Conservation (phyloP, 2,888 invertebrate species). For the Cecidostiba fungosa region DNA sequence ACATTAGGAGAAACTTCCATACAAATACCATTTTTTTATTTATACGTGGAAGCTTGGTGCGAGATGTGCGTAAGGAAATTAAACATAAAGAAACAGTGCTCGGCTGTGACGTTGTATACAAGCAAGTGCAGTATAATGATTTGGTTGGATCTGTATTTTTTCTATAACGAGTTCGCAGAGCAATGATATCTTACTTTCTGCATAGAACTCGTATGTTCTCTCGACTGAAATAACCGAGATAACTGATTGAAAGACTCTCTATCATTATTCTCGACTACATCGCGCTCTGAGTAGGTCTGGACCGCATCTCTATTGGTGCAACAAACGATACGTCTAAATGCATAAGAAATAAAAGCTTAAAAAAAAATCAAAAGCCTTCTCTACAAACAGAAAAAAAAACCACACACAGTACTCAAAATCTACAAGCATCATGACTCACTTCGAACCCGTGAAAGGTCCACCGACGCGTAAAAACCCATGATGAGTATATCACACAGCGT, state of each 20-base stretch:
- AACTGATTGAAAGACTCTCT: neutral
- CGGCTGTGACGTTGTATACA: conserved; percentile 16
- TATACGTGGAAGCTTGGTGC: conserved; percentile 60
- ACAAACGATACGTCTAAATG: no score
- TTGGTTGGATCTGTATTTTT: neutral
- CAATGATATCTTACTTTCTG: conserved; percentile 59
- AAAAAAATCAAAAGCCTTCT: neutral
- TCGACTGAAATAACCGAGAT: neutral
- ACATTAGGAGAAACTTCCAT: conserved; percentile 58
- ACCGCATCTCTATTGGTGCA: no score
- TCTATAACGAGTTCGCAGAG: conserved; percentile 52
- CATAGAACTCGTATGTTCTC: conserved; percentile 11
- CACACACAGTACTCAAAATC: neutral
- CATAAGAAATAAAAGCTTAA: neutral
- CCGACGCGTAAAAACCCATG: neutral
- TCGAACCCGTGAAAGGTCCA: neutral
- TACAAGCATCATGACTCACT: neutral
- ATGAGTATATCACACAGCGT: neutral
- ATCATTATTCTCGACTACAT: neutral
- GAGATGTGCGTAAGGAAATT: neutral
- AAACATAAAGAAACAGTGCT: conserved; percentile 1
- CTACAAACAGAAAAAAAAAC: neutral
- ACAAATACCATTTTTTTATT: conserved; percentile 55
- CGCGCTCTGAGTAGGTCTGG: no score
- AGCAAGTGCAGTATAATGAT: conserved; percentile 12